phyloP scores from a whole-genome alignment of 2,113 vertebrate species.

The Rhinolophus sinicus region DNA sequence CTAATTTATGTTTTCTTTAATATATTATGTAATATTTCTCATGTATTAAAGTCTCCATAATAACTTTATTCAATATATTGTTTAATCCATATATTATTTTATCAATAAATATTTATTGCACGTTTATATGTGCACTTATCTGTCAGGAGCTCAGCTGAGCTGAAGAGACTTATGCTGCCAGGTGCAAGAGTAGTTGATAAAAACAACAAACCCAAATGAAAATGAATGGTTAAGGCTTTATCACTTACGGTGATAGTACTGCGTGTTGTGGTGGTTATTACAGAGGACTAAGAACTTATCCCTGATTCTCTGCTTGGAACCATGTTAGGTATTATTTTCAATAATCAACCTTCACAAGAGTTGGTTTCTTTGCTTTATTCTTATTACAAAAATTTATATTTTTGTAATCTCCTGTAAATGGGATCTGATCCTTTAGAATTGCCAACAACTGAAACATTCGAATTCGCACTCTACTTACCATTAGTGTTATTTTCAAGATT shows the following conservation, averaged over 20 bases:
- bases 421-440: background rate
- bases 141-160: background rate
- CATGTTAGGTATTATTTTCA: background rate
- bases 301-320: background rate
- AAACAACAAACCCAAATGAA: background rate
- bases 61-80: background rate
- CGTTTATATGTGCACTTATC: background rate
- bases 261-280: background rate
- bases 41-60: background rate
- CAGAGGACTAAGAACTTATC: background rate
- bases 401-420: background rate
- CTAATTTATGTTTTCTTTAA: background rate
- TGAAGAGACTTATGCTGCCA: background rate
- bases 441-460: background rate
- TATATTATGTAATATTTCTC: background rate
- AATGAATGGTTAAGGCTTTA: background rate
- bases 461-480: background rate
- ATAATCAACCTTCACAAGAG: background rate
- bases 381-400: background rate
- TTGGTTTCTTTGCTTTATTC: background rate
- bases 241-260: background rate
- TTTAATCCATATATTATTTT: background rate
- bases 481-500: background rate
- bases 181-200: background rate
- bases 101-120: background rate